Conservation (phyloP, 2,888 invertebrate genomes). For the Trichopria drosophilae region DNA sequence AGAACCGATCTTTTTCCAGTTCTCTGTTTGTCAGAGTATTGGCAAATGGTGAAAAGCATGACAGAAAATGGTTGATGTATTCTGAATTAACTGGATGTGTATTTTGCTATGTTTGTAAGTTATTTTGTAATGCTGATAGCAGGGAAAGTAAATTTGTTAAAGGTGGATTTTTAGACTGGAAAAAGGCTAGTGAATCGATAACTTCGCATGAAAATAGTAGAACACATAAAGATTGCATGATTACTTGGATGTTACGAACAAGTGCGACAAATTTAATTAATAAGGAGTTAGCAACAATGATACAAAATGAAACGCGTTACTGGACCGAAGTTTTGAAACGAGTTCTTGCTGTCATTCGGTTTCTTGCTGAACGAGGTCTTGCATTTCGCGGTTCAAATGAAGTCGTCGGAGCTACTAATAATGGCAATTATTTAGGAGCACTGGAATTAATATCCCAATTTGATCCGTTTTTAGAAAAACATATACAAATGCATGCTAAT, state of each 20-base stretch:
- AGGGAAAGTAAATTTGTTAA: not conserved
- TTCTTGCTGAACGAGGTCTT: too few species aligned
- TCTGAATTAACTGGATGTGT: conserved; percentile 1
- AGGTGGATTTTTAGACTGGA: conserved; percentile 7
- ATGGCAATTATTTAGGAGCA: too few species aligned
- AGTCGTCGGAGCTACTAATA: conserved; percentile 13
- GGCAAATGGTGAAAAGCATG: conserved; percentile 8
- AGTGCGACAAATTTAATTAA: not conserved
- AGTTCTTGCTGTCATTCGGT: too few species aligned
- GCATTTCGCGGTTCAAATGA: conserved; percentile 22
- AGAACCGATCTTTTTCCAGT: conserved; percentile 3
- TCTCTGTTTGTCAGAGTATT: not conserved
- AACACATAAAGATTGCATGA: not conserved
- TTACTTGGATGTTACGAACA: not conserved
- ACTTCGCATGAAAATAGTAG: conserved; percentile 9
- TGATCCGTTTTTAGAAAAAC: too few species aligned
- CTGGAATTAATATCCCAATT: too few species aligned
- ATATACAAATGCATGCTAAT: too few species aligned
- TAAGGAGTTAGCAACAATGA: too few species aligned
- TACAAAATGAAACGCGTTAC: too few species aligned
- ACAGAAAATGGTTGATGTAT: conserved; percentile 9
- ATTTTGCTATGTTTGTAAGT: conserved; percentile 8
- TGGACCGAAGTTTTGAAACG: too few species aligned
- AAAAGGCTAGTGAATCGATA: conserved; percentile 1
- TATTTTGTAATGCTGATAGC: not conserved